Evolutionary conservation across 2,113 vertebrate genomes (phyloP), one percentile per base, ranked within the genome.

Genomic region (Carassius auratus): DNA sequence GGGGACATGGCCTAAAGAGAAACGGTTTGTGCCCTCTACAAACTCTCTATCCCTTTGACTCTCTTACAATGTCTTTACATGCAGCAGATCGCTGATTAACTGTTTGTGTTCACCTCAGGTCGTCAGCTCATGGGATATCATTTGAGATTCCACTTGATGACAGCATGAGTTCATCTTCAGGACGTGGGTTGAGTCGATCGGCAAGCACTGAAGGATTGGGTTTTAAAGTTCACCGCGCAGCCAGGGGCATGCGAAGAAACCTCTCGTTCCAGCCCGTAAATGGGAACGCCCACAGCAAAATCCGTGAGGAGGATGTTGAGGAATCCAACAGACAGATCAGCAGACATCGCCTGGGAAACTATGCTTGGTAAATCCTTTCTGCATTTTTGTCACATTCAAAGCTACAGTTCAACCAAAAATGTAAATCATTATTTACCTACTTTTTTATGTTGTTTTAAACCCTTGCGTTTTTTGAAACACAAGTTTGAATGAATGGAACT

Each of bases 61-160:
- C 17, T 38, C 10, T 81, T 38, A 81, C 19, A 33, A 13, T 59
- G 5, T 42, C 26, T 68, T 64, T 48, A 45, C 59, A 12, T 45
- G 38, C 59, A 17, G 5, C 14, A 10, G 61, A 82, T 26, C 26
- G 26, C 26, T 21, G 23, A 19, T 21, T 52, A 14, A 55, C 3
- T 38, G 12, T 38, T 48, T 59, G 5, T 69, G 33, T 45, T 55
- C 5, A 26, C 17, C 15, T 12, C 88, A 99, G 98, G 85, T 97
- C 97, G 50, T 96, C 97, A 3, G 89, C 96, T 42, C 96, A 97
- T 73, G 97, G 97, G 79, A 97, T 99, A 87, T 99, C 97, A 0
- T 99, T 99, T 94, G 97, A 99, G 90, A 99, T 99, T 91, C 96
- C 97, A 87, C 96, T 99, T 90, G 97, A 98, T 84, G 97, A 97